Percentiles rank a stretch among this genome's conserved stretches.
Conservation (phyloP, 2,888 invertebrate genomes). For the Vesta saturnalis region DNA sequence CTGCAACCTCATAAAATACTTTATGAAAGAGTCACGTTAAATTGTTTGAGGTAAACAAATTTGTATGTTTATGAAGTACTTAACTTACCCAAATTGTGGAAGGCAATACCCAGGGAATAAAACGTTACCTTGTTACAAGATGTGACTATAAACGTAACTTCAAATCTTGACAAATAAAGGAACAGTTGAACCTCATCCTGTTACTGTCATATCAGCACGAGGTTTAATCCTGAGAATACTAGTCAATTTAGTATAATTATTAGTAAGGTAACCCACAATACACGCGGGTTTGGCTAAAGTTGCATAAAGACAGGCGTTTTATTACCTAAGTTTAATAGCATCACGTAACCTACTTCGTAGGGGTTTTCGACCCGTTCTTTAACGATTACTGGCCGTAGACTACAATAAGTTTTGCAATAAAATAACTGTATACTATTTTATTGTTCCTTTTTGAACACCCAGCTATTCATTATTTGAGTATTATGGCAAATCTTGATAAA, state of each 20-base stretch:
- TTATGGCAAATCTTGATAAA: background rate
- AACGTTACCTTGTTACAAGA: too few species aligned
- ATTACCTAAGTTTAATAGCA: slow-evolving; percentile 15
- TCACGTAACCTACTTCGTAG: slow-evolving; percentile 13
- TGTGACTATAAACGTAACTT: slow-evolving; percentile 1
- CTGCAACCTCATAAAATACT: too few species aligned
- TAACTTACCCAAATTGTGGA: too few species aligned
- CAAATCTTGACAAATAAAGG: background rate
- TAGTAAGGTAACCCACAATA: slow-evolving; percentile 11
- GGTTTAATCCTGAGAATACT: background rate
- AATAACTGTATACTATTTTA: slow-evolving; percentile 16
- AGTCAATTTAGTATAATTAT: slow-evolving; percentile 8
- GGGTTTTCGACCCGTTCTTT: slow-evolving; percentile 9
- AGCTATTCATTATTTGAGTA: background rate
- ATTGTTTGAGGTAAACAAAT: too few species aligned
- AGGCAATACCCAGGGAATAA: too few species aligned
- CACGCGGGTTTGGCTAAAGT: background rate
- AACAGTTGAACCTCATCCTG: background rate
- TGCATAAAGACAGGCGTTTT: slow-evolving; percentile 25
- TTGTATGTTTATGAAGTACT: too few species aligned
- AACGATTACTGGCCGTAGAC: slow-evolving; percentile 15
- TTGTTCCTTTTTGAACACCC: slow-evolving; percentile 6
- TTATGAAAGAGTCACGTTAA: too few species aligned
- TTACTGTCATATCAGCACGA: background rate
- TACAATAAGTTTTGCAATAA: slow-evolving; percentile 19